Conservation (phyloP, 1,140 invertebrate species). For the Platorchestia sp. region DNA sequence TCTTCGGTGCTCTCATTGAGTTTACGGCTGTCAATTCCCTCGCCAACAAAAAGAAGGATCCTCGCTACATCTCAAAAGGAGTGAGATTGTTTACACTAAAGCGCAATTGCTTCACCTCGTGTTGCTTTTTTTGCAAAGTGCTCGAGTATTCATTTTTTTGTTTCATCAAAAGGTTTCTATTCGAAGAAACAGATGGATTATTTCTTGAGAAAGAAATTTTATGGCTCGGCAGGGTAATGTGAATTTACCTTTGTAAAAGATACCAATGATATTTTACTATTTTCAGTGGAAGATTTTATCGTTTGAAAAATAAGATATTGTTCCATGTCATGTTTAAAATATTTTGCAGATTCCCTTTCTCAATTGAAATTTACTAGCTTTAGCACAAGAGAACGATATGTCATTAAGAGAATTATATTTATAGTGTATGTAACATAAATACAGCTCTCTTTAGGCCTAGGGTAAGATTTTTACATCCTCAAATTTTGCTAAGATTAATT, state of each 20-base stretch:
- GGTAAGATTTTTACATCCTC: no score
- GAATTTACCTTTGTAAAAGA: neutral
- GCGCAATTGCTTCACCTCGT: neutral
- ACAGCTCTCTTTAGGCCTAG: no score
- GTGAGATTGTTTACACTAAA: neutral
- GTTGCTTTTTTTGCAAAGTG: neutral
- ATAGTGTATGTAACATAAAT: no score
- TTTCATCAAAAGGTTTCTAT: no score
- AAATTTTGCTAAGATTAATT: no score
- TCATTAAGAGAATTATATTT: neutral
- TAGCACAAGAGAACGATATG: neutral
- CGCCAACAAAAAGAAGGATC: constrained; percentile 65
- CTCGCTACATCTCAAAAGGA: neutral
- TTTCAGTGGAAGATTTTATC: neutral
- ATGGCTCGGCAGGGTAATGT: neutral
- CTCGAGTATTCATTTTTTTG: neutral
- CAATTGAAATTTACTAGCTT: neutral
- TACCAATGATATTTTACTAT: neutral
- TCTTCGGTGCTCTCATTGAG: constrained; percentile 69
- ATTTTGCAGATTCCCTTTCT: neutral
- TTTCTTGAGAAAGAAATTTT: neutral
- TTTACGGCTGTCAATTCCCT: constrained; percentile 68
- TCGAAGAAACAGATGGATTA: neutral
- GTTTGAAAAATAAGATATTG: neutral
- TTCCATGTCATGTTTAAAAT: neutral